These are phyloP conservation scores for Eilema caniola DNA, from an alignment of 2,888 invertebrate genomes.

Conservation along the genomic window DNA sequence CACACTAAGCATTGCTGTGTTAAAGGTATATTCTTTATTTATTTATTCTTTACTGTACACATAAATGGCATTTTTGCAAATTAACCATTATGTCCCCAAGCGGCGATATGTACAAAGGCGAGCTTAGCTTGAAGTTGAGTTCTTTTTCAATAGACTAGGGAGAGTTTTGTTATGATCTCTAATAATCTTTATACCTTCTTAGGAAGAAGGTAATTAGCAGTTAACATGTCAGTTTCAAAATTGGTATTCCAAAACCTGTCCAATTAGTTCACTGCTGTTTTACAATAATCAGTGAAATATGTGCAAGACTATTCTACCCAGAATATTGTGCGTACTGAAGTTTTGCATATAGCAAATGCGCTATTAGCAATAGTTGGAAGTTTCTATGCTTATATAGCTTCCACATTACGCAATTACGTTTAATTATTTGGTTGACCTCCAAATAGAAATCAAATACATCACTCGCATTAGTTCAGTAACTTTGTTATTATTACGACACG, in stretches of 20 bases:
- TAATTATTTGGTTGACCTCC: slow-evolving; percentile 58
- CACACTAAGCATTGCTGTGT: no score
- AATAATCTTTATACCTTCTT: no score
- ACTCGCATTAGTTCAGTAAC: slow-evolving; percentile 56
- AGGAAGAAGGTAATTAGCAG: neutral
- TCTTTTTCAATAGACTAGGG: no score
- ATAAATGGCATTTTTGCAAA: no score
- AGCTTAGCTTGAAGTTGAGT: no score
- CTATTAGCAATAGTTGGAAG: slow-evolving; percentile 37
- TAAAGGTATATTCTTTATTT: no score
- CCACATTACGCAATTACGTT: slow-evolving; percentile 53
- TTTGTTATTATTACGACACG: slow-evolving; percentile 62
- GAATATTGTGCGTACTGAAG: neutral
- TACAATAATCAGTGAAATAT: neutral
- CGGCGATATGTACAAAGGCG: no score
- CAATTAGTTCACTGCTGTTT: neutral
- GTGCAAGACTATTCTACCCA: neutral
- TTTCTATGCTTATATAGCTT: slow-evolving; percentile 46
- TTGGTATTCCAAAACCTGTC: neutral
- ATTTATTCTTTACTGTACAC: no score
- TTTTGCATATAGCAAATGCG: slow-evolving; percentile 1
- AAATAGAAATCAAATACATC: slow-evolving; percentile 63
- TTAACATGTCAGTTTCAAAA: neutral
- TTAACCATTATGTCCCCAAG: no score
- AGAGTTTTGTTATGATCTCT: no score